These are phyloP conservation scores for Dysidea cf. avara DNA, from an alignment of 37 sponge, comb jelly and placozoan genomes.

Conservation along the genomic window DNA sequence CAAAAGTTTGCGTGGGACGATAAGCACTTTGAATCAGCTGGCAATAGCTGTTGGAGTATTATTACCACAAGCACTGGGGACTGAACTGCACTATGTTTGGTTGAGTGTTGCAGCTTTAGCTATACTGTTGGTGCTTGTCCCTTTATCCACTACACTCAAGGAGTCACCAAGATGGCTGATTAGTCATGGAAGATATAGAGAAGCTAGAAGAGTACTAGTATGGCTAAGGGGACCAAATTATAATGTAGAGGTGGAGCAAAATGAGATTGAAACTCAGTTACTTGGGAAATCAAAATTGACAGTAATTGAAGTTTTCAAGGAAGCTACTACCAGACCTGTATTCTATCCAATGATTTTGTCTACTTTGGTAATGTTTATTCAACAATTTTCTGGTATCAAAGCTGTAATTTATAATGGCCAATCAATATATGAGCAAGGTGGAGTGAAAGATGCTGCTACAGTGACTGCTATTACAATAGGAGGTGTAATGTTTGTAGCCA, in stretches of 20 bases:
- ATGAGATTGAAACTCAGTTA: slow-evolving; percentile 13
- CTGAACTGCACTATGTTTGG: slow-evolving; percentile 25
- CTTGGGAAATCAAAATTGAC: neutral
- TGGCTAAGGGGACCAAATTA: slow-evolving; percentile 43
- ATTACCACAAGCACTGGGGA: slow-evolving; percentile 50
- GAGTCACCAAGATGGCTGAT: slow-evolving; percentile 83
- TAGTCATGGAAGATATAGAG: neutral
- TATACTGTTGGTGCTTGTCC: slow-evolving; percentile 43
- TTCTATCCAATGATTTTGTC: slow-evolving; percentile 42
- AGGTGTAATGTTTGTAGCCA: slow-evolving; percentile 32
- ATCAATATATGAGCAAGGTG: slow-evolving; percentile 4
- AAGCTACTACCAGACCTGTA: slow-evolving; percentile 9
- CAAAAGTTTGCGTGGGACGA: slow-evolving; percentile 45
- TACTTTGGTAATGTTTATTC: slow-evolving; percentile 50
- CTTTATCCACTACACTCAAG: slow-evolving; percentile 46
- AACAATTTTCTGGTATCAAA: slow-evolving; percentile 69
- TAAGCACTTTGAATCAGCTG: slow-evolving; percentile 77
- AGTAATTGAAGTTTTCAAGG: neutral
- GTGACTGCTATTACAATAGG: slow-evolving; percentile 27
- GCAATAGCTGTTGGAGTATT: slow-evolving; percentile 72
- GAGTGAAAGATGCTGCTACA: slow-evolving; percentile 5
- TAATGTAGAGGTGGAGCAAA: slow-evolving; percentile 30
- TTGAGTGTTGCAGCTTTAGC: slow-evolving; percentile 44
- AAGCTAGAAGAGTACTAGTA: slow-evolving; percentile 15
- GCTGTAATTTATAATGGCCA: slow-evolving; percentile 47